These are phyloP conservation scores for Micromesistius poutassou DNA, from an alignment of 2,797 vertebrate species.

Conservation along the genomic window DNA sequence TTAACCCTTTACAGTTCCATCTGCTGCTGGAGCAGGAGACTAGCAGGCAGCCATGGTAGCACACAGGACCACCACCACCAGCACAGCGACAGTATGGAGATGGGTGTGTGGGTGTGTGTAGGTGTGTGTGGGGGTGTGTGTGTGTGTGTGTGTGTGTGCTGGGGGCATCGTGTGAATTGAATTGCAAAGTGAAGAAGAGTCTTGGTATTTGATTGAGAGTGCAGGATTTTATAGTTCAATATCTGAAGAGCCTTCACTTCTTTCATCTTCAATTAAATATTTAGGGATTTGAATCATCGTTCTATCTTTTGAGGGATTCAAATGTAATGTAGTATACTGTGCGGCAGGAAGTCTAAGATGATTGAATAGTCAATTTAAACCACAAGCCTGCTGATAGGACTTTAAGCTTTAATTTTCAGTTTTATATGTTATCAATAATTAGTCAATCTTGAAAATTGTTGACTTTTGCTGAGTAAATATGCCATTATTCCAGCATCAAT, in stretches of 20 bases:
- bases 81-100: not conserved
- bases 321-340: not conserved
- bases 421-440: no score
- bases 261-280: not conserved
- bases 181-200: not conserved
- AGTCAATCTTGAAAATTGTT: not conserved
- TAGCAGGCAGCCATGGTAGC: slow-evolving; percentile 22
- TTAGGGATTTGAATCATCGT: slow-evolving; percentile 2
- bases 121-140: not conserved
- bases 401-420: no score
- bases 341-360: slow-evolving; percentile 4
- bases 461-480: not conserved
- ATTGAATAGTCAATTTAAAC: not conserved
- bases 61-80: not conserved
- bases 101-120: not conserved
- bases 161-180: not conserved
- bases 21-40: slow-evolving; percentile 29
- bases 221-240: slow-evolving; percentile 1
- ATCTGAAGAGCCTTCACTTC: not conserved
- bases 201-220: slow-evolving; percentile 1
- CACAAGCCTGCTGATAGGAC: not conserved
- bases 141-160: not conserved
- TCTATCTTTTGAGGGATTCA: not conserved
- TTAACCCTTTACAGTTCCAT: slow-evolving; percentile 55
- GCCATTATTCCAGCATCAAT: not conserved